Conservation (phyloP, 2,888 invertebrate species). For the Eutolmus rufibarbis region DNA sequence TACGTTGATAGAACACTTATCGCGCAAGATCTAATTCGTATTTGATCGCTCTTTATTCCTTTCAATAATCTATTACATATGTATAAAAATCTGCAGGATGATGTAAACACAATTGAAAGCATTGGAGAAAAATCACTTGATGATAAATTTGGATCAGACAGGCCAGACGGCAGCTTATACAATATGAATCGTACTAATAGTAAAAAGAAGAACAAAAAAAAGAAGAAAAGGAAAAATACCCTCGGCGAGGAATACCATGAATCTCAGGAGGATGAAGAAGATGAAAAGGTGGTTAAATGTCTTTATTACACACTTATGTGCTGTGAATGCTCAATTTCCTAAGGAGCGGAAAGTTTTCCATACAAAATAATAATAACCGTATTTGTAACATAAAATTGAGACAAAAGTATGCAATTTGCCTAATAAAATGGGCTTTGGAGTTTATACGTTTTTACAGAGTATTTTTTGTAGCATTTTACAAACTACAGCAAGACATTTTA, state of each 20-base stretch:
- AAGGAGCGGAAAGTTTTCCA: conserved; percentile 43
- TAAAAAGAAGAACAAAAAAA: conserved; percentile 3
- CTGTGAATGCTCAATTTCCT: conserved; percentile 62
- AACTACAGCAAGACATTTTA: background rate
- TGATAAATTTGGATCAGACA: background rate
- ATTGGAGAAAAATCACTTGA: background rate
- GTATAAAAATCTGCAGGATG: background rate
- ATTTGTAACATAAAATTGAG: conserved; percentile 1
- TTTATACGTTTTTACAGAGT: background rate
- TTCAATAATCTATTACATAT: background rate
- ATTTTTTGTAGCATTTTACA: conserved; percentile 7
- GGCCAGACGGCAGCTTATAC: background rate
- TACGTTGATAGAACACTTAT: no score
- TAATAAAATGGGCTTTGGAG: background rate
- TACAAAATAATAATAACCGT: background rate
- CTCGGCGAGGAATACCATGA: conserved; percentile 46
- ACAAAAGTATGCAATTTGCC: background rate
- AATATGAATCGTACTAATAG: background rate
- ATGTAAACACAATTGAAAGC: background rate
- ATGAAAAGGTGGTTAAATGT: conserved; percentile 56
- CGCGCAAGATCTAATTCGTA: background rate
- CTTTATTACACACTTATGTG: conserved; percentile 62
- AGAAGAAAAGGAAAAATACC: conserved; percentile 39
- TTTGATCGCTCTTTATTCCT: background rate
- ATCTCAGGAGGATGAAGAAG: conserved; percentile 56